A percentile compares a stretch with the other conserved stretches of the same genome.
Conservation (phyloP, 2,888 invertebrate genomes). For the Drosophila nr. fundita region DNA sequence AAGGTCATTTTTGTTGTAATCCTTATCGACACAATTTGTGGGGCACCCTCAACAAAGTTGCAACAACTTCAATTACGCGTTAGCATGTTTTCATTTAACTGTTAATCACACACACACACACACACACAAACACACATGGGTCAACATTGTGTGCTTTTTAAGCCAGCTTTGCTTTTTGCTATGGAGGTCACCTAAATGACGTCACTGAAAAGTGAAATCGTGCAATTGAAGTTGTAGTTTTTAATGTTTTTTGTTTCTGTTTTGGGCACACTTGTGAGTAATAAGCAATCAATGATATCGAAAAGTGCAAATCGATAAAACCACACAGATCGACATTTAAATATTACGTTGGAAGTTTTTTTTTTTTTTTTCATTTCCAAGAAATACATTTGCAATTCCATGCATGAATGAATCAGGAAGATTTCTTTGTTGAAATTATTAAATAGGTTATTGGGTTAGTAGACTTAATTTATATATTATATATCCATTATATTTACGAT, state of each 20-base stretch:
- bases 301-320: not conserved
- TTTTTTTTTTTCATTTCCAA: not conserved
- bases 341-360: not conserved
- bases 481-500: not conserved
- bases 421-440: not conserved
- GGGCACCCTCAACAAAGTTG: conserved; percentile 18
- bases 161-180: conserved; percentile 24
- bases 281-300: not conserved
- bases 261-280: conserved; percentile 22
- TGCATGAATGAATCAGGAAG: not conserved
- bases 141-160: conserved; percentile 2
- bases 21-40: conserved; percentile 14
- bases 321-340: conserved; percentile 1
- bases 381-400: not conserved
- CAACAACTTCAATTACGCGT: conserved; percentile 21
- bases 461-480: not conserved
- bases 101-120: conserved; percentile 14
- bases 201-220: conserved; percentile 73
- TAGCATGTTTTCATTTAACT: conserved; percentile 36
- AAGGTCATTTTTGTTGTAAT: conserved; percentile 1
- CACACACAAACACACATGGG: not conserved
- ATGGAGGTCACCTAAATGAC: conserved; percentile 64
- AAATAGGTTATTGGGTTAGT: not conserved
- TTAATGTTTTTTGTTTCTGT: conserved; percentile 14
- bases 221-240: conserved; percentile 34